Conservation (phyloP, 2,888 invertebrate species). For the Rhorus exstirpatorius region DNA sequence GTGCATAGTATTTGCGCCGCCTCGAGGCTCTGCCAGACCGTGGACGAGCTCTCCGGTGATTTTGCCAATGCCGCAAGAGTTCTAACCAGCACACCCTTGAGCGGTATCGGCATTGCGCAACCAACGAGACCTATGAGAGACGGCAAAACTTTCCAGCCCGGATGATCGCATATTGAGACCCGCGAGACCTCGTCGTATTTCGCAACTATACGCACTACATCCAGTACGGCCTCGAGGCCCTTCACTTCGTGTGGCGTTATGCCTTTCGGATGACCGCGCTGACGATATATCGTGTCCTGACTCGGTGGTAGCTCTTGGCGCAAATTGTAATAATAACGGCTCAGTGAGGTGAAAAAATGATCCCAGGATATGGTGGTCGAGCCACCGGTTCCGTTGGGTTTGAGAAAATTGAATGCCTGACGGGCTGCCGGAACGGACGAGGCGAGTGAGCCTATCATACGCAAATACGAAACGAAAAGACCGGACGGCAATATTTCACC, state of each 20-base stretch:
- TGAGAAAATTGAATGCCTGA: constrained; percentile 92
- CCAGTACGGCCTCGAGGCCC: constrained; percentile 93
- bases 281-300: constrained; percentile 89
- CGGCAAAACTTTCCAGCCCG: constrained; percentile 94
- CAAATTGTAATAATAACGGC: constrained; percentile 90
- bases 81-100: constrained; percentile 94
- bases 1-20: constrained; percentile 93
- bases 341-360: constrained; percentile 94
- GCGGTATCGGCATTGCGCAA: constrained; percentile 93
- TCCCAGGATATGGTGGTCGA: constrained; percentile 92
- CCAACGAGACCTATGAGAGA: constrained; percentile 93
- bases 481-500: constrained; percentile 95
- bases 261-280: constrained; percentile 87
- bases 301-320: constrained; percentile 90
- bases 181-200: constrained; percentile 93
- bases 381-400: constrained; percentile 88
- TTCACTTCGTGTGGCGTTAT: constrained; percentile 94
- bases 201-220: constrained; percentile 92
- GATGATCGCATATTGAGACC: constrained; percentile 94
- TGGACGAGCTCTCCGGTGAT: constrained; percentile 91
- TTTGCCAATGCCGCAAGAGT: constrained; percentile 94
- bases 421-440: constrained; percentile 92
- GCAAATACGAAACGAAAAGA: constrained; percentile 94
- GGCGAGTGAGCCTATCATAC: constrained; percentile 94
- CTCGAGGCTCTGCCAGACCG: constrained; percentile 95